Base-by-base conservation (phyloP, 2,113 vertebrate species). In the Fregata magnificens region DNA sequence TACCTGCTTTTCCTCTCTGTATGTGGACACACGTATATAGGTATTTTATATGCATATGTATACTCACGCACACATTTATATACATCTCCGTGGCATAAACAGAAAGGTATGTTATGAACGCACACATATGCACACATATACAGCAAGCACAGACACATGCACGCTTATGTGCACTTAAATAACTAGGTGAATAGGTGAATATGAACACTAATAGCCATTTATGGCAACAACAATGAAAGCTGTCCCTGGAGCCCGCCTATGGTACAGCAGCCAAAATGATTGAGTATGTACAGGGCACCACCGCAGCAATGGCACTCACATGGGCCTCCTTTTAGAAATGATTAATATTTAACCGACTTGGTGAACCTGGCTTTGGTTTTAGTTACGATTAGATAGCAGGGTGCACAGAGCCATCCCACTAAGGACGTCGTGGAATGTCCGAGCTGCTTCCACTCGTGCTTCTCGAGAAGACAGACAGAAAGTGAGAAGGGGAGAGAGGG, bases 331-430 rank as follows among this genome's bases (percentile, higher is more conserved):
- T 98, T 95, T 95, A 94, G 92, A 97, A 92, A 92, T 96, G 94
- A 98, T 97, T 98, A 97, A 97, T 97, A 97, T 97, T 97, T 98
- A 97, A 97, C 97, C 17, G 73, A 62, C 95, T 96, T 96, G 97
- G 95, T 97, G 94, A 98, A 97, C 95, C 81, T 89, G 92, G 86
- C 90, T 97, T 97, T 81, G 80, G 91, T 88, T 97, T 97, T 97
- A 92, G 93, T 77, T 93, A 38, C 47, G 96, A 97, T 95, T 98
- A 96, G 86, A 94, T 98, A 97, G 89, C 93, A 87, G 47, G 26
- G 95, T 47, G 76, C 83, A 79, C 72, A 91, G 82, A 95, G 67
- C 76, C 44, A 25, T 71, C 92, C 93, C 69, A n/a, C 65, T 90
- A 61, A 92, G 91, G 85, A 92, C 22, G 0, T 20, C 40, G 8